Base-by-base conservation (phyloP, 1,140 invertebrate species). In the Orussus abietinus region DNA sequence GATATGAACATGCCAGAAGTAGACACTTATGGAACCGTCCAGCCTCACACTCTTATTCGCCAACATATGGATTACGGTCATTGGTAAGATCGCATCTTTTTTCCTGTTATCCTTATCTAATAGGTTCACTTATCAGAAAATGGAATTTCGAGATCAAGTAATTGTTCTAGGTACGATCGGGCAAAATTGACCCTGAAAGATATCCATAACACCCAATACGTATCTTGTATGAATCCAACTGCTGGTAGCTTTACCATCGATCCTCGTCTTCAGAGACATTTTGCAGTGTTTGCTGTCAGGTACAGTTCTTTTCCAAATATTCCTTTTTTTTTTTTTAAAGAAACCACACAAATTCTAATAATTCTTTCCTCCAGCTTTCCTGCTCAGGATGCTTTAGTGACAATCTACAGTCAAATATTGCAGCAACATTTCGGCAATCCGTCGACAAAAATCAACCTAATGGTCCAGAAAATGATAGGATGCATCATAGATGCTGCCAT, bases 1-100 rank as follows among this genome's bases (percentile, higher is more conserved):
- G 94, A 98, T 62, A 82, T 97, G 77, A 98, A 97, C 71, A 96
- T 96, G 92, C 93, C 93, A 5, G 90, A 95, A 78, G 91, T 96
- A 2, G 94, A 97, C 73, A 80, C 80, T 38, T 97, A 96, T 60
- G 92, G 90, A 31, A 97, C 94, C 0, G 92, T 96, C 2, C 92
- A 96, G 61, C 90, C 93, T 0, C 93, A 97, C 62, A 96, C 93
- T 0, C 76, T 97, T 1, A 88, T 97, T 46, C 75, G 93, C 10
- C 92, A 98, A 64, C 91, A 92, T 62, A 83, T 98, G 77, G 91
- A 96, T 74, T 96, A 97, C 62, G 80, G 80, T 45, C 94, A 97
- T 69, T 97, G 92, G 92, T 85, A 69, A 36, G 36, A 21, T 41
- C 45, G 5, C 14, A 43, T 47, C 26, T 28, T 38, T 33, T 30